Evolutionary conservation across 2,113 vertebrate species (phyloP), one percentile per base, ranked within the genome.

Genomic region (Eptesicus fuscus): DNA sequence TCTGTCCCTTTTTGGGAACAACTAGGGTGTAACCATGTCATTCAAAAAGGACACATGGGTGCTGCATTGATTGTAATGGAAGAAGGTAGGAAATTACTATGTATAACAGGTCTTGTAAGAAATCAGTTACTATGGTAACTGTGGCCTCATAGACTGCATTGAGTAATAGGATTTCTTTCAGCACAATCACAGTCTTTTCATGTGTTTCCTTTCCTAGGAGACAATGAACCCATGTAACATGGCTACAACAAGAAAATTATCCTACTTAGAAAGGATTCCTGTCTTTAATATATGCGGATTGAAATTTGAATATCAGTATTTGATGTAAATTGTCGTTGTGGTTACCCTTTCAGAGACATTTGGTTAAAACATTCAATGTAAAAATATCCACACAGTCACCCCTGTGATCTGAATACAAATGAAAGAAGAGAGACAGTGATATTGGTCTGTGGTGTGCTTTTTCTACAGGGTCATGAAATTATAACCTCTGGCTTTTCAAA

Each of bases 121-220:
- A 95, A 88, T 82, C 20, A 53, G 94, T 97, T 95, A 67, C 92
- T 79, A 97, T 97, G 76, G 97, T 59, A 97, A 97, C 95, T 9
- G 63, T 86, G 65, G 11, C 49, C 70, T 93, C 71, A 42, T 23
- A 77, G 63, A 71, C 51, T 71, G 14, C 67, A 35, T 25, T 49
- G 49, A 84, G 61, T 40, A 67, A 49, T 30, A 82, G 77, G n/a
- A 80, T 51, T 71, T 88, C 18, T 93, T 90, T 84, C 61, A 96
- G 80, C 32, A 51, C 53, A 91, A 73, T 89, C 69, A 35, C 2
- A 47, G 37, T 65, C 28, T 90, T 94, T 91, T 84, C 35, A 84
- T 84, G 40, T 82, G 5, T 12, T 35, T 90, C n/a, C 13, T 88
- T 90, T 14, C 23, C n/a, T 10, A 32, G 14, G 53, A 82, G 53